phyloP scores from a whole-genome alignment of 1,140 invertebrate genomes.

The Solenopsis invicta region DNA sequence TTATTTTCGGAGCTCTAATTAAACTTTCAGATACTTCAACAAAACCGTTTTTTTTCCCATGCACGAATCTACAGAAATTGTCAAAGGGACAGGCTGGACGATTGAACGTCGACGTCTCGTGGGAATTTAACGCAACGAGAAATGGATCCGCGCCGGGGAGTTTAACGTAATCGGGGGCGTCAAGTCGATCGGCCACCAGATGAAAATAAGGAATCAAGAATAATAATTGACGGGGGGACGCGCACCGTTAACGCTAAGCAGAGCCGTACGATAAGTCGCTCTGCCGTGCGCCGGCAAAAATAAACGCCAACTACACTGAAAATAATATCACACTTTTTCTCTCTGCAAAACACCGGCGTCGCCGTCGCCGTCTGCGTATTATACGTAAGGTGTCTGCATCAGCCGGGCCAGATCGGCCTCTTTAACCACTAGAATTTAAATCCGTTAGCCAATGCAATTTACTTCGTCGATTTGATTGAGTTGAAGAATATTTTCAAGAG shows the following conservation, averaged over 20 bases:
- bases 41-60: too few species aligned
- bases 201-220: constrained; percentile 75
- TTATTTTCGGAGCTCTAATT: too few species aligned
- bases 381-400: background rate
- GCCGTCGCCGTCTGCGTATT: background rate
- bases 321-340: constrained; percentile 70
- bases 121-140: background rate
- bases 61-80: background rate
- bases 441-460: background rate
- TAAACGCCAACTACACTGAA: constrained; percentile 68
- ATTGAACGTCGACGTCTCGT: background rate
- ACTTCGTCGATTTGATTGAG: background rate
- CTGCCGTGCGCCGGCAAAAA: constrained; percentile 62
- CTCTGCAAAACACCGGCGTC: constrained; percentile 13
- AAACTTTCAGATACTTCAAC: too few species aligned
- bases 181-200: constrained; percentile 48
- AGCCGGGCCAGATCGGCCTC: background rate
- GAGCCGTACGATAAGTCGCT: constrained; percentile 67
- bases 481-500: background rate
- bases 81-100: background rate
- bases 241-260: constrained; percentile 71
- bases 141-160: background rate
- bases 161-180: constrained; percentile 62
- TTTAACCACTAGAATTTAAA: background rate
- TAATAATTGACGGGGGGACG: constrained; percentile 73